phyloP scores from a whole-genome alignment of 2,888 invertebrate species.

The Campopleginae sp. region DNA sequence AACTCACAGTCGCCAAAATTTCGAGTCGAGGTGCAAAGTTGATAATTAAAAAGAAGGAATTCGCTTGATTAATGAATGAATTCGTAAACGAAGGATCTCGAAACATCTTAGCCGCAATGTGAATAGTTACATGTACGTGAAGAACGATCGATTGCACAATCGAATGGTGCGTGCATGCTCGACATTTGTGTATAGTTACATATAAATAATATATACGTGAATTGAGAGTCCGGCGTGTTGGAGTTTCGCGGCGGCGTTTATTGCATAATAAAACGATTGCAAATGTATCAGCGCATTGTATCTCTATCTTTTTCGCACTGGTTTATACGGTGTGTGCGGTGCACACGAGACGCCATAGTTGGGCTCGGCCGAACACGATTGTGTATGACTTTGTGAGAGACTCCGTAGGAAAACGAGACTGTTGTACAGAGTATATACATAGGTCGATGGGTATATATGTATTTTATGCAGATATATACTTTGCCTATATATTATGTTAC shows the following conservation, averaged over 20 bases:
- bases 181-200: slow-evolving; percentile 39
- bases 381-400: slow-evolving; percentile 50
- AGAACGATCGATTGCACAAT: slow-evolving; percentile 57
- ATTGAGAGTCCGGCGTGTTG: slow-evolving; percentile 44
- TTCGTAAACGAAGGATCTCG: background rate
- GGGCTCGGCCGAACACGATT: slow-evolving; percentile 58
- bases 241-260: slow-evolving; percentile 52
- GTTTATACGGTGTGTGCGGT: background rate
- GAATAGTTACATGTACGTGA: slow-evolving; percentile 1
- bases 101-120: background rate
- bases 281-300: slow-evolving; percentile 55
- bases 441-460: background rate
- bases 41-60: background rate
- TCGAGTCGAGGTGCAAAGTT: background rate
- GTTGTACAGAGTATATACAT: slow-evolving; percentile 27
- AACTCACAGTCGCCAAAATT: background rate
- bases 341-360: slow-evolving; percentile 54
- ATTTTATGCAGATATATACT: background rate
- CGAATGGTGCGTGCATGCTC: slow-evolving; percentile 34
- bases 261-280: slow-evolving; percentile 69
- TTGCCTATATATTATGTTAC: slow-evolving; percentile 30
- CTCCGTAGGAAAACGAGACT: slow-evolving; percentile 48
- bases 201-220: slow-evolving; percentile 1
- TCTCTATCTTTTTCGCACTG: slow-evolving; percentile 23
- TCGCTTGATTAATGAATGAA: background rate